Evolutionary conservation across 2,113 vertebrate genomes (phyloP), one percentile per base, ranked within the genome.

Genomic region (Tauraco erythrolophus): DNA sequence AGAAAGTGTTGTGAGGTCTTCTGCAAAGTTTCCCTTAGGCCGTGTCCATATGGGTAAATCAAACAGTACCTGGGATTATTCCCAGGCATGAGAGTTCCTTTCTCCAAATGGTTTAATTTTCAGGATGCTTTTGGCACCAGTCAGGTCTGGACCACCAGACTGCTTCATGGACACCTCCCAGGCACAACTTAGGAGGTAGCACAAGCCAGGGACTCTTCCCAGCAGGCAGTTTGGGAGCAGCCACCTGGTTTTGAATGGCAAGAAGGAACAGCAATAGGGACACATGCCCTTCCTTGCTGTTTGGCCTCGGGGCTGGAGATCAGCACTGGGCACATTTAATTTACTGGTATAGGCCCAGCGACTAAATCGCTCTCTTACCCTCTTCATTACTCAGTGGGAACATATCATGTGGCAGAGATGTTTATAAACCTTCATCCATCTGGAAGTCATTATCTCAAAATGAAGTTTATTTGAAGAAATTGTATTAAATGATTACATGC

Each of bases 381-480:
- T 89, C 64, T n/a, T 46, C 8, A 3, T 89, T 91, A 94, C 65
- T 84, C 81, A 91, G 77, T 85, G 78, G 80, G 83, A 97, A 93
- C 18, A 2, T 78, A 83, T 68, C 70, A 80, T 75, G 87, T 90
- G 86, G 71, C 84, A 95, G 61, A 81, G 74, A 82, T 92, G 89
- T 95, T 96, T 97, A 89, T 94, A 95, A 96, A 91, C 83, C 60
- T 92, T 68, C 60, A 68, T 46, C 90, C 90, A 92, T 96, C 88
- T 97, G 93, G 96, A 97, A 95, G 78, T 57, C 89, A 89, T 96
- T 96, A 96, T 85, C 71, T 87, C 64, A 46, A 95, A 97, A 88
- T 77, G 43, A 86, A 96, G 94, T 96, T 97, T 97, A 96, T 95
- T 95, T 97, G 94, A 93, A 97, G 91, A 71, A 95, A 92, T 91